Conservation (phyloP, 2,888 invertebrate species). For the Eupithecia exiguata region DNA sequence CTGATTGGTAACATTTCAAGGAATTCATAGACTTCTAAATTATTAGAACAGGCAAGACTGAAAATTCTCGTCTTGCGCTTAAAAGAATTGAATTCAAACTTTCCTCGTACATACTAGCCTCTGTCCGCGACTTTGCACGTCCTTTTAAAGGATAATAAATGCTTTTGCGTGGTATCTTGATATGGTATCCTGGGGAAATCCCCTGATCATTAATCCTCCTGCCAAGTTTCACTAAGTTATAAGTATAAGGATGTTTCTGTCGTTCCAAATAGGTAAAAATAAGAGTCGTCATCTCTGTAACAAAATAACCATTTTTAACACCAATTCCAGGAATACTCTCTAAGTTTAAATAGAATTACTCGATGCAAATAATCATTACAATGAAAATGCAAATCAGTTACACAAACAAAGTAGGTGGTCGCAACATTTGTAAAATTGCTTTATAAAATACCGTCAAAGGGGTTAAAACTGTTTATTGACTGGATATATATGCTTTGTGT, state of each 20-base stretch:
- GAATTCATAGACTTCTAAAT: conserved; percentile 51
- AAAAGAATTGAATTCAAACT: neutral
- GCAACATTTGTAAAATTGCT: conserved; percentile 39
- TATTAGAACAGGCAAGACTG: conserved; percentile 43
- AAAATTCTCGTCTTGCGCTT: neutral
- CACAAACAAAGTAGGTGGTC: conserved; percentile 26
- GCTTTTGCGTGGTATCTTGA: neutral
- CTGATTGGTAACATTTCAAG: conserved; percentile 66
- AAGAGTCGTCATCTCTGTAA: neutral
- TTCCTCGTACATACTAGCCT: neutral
- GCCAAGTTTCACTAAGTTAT: neutral
- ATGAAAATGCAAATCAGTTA: conserved; percentile 25
- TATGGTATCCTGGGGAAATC: too few species aligned
- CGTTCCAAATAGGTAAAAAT: too few species aligned
- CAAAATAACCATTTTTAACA: neutral
- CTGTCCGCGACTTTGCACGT: neutral
- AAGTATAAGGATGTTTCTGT: too few species aligned
- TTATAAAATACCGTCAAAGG: conserved; percentile 27
- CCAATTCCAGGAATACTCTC: conserved; percentile 17
- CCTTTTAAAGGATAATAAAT: neutral
- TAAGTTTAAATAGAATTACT: conserved; percentile 17
- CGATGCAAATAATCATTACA: conserved; percentile 32
- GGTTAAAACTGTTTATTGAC: conserved; percentile 20
- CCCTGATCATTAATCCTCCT: neutral
- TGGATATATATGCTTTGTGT: conserved; percentile 13